Evolutionary conservation across 2,797 vertebrate species (phyloP).

Genomic region (Carduelis carduelis): DNA sequence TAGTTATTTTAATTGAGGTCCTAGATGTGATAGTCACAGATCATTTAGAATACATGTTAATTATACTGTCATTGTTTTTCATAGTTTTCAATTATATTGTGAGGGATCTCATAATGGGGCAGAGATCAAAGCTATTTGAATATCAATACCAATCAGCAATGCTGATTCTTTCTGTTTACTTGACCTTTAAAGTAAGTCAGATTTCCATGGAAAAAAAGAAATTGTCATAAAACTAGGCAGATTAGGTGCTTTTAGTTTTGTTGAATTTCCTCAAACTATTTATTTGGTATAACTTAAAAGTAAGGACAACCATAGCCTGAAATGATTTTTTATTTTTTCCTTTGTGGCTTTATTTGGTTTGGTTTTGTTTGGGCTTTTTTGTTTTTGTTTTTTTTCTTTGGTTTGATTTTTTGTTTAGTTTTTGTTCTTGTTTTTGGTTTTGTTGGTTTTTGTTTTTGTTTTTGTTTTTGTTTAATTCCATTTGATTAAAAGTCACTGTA

Average conservation of each 20-base stretch:
- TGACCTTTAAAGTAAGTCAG: neutral
- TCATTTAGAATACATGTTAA: neutral
- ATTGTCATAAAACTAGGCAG: neutral
- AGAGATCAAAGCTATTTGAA: neutral
- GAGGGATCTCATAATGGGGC: neutral
- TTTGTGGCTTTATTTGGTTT: neutral
- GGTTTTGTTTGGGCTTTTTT: neutral
- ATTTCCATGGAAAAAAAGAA: neutral
- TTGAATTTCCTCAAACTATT: neutral
- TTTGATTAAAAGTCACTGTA: neutral
- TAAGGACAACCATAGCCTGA: neutral
- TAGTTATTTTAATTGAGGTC: neutral
- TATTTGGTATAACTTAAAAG: neutral
- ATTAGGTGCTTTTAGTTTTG: neutral
- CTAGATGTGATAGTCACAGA: neutral
- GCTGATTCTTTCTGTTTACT: neutral
- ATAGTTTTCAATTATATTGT: neutral
- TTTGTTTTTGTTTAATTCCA: neutral
- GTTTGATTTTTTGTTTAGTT: neutral
- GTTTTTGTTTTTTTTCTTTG: neutral
- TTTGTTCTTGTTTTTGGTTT: neutral
- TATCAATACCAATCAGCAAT: neutral
- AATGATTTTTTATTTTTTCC: neutral
- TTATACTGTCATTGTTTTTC: neutral
- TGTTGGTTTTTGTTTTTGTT: neutral